Base-by-base conservation (phyloP, 2,888 invertebrate genomes). In the Trilocha varians region DNA sequence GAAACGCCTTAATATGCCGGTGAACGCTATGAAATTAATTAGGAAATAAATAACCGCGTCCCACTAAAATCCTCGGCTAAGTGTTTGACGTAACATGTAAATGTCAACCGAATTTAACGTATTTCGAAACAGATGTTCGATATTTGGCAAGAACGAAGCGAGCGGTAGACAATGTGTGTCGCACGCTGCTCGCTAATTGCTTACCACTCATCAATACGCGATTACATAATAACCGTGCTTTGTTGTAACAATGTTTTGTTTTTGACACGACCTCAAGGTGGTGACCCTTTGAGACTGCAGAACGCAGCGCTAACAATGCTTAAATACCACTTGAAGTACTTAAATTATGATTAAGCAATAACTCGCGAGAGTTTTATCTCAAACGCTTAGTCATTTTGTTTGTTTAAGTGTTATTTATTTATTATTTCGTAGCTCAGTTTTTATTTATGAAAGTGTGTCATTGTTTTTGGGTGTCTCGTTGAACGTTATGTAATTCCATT, bases 181-280 rank as follows among this genome's bases (percentile, higher is more conserved):
- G 69, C 66, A 58, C 70, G 68, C 51, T 50, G 41, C n/a, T 14
- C 40, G 13, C 50, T 64, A 62, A 66, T 65, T 52, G 53, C 51
- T 50, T 42, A 47, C 53, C 33, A 52, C 44, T 57, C 54, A 62
- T 62, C 55, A 59, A 52, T 62, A 62, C 48, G 52, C 49, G 58
- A 60, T 57, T 57, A 53, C 50, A 39, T 58, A 57, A 62, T 57
- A 44, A 47, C 51, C 32, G 40, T 43, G 43, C 42, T 48, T 48
- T 44, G 48, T 48, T 42, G 13, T 42, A 34, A 40, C 43, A 41
- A 43, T 40, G 36, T 41, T 39, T 40, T 42, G 37, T 34, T 47
- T 44, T 35, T 41, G 44, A 38, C 44, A 43, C 25, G 25, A 25
- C 25, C 25, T 25, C 25, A 25, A 25, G 25, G 32, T 35, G 37